Percentiles rank a stretch among this genome's conserved stretches.
Conservation (phyloP, 2,113 vertebrate genomes). For the Oceanodroma tethys region DNA sequence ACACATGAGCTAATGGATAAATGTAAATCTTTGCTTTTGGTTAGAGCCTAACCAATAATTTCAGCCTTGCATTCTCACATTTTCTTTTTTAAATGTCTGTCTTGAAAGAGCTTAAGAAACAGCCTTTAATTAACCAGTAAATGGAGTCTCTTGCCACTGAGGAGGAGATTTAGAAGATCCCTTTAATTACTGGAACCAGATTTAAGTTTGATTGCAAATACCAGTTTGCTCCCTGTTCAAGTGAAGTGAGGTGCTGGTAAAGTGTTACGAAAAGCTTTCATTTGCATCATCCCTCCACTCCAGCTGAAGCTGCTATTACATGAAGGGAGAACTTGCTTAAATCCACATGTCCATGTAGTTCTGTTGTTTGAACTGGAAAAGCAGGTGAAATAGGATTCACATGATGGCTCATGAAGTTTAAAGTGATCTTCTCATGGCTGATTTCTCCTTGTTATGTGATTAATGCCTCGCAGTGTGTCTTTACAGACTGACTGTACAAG, state of each 20-base stretch:
- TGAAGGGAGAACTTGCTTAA: conserved; percentile 3
- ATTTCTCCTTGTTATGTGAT: conserved; percentile 13
- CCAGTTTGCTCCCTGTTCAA: conserved; percentile 44
- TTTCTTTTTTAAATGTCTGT: conserved; percentile 22
- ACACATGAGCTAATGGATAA: background rate
- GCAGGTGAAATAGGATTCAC: conserved; percentile 50
- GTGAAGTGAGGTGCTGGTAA: background rate
- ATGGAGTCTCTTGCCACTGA: conserved; percentile 46
- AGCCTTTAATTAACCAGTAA: conserved; percentile 72
- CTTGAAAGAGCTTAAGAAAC: conserved; percentile 56
- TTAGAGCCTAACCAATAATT: conserved; percentile 37
- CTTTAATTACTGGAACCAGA: conserved; percentile 72
- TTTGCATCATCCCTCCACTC: conserved; percentile 37
- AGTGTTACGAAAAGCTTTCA: conserved; percentile 32
- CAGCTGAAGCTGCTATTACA: background rate
- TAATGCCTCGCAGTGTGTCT: background rate
- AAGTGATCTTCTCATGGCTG: background rate
- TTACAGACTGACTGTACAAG: background rate
- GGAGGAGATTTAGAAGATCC: conserved; percentile 68
- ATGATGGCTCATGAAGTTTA: conserved; percentile 14
- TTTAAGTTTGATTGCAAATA: conserved; percentile 68
- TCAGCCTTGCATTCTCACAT: background rate
- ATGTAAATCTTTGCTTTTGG: conserved; percentile 20
- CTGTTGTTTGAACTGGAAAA: conserved; percentile 45
- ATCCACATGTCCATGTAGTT: background rate